phyloP scores from a whole-genome alignment of 2,113 vertebrate genomes.

The Corythornis cristatus region DNA sequence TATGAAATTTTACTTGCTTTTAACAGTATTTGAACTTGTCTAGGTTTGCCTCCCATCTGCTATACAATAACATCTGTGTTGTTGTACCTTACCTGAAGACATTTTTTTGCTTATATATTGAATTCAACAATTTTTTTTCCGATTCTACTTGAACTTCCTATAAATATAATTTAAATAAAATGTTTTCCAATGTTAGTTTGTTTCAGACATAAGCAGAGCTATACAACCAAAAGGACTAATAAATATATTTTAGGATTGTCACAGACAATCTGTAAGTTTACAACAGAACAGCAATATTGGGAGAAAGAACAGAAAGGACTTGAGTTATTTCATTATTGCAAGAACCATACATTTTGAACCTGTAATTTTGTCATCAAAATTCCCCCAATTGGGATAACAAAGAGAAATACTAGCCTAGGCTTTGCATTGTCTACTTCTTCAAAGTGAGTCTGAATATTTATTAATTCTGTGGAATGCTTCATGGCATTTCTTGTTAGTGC shows the following conservation, averaged over 20 bases:
- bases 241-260: neutral
- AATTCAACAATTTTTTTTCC: neutral
- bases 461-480: neutral
- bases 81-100: fast-evolving
- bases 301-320: neutral
- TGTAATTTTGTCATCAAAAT: neutral
- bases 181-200: neutral
- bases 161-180: neutral
- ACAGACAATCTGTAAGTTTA: neutral
- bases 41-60: neutral
- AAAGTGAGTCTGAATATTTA: neutral
- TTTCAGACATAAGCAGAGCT: neutral
- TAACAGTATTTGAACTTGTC: neutral
- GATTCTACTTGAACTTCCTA: neutral
- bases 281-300: neutral
- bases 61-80: neutral
- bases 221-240: neutral
- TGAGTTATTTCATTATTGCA: neutral
- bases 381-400: neutral
- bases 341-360: neutral
- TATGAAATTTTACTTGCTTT: neutral
- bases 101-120: neutral
- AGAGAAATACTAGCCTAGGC: neutral
- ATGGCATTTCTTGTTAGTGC: neutral
- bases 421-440: neutral